phyloP scores from a whole-genome alignment of 2,113 vertebrate species.

The Nanger granti region DNA sequence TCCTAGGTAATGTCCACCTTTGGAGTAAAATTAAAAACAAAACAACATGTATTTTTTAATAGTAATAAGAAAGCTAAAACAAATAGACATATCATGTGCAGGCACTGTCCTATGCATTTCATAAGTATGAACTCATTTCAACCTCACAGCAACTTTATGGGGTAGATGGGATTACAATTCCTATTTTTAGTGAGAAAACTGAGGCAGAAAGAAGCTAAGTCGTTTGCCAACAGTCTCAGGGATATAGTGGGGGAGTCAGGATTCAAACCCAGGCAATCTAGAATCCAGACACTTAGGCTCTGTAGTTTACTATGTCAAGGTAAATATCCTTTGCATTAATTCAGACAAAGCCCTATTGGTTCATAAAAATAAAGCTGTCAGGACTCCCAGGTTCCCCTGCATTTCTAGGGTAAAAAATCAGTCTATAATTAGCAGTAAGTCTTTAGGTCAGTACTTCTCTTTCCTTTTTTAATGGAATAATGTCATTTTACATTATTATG shows the following conservation, averaged over 20 bases:
- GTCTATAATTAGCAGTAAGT: not conserved
- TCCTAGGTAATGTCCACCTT: not conserved
- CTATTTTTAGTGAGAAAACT: not conserved
- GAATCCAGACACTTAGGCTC: not conserved
- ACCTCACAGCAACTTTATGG: not conserved
- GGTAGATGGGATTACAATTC: not conserved
- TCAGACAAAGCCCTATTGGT: not conserved
- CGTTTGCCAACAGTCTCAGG: not conserved
- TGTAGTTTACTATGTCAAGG: not conserved
- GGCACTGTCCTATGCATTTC: not conserved
- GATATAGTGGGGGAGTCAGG: not conserved
- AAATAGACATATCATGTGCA: not conserved
- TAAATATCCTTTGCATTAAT: not conserved
- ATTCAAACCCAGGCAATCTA: not conserved
- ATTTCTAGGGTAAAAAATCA: not conserved
- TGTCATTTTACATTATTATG: conserved; percentile 37
- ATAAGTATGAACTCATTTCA: not conserved
- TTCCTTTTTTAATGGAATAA: not conserved
- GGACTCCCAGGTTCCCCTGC: not conserved
- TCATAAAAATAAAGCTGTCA: not conserved
- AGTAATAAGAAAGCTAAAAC: not conserved
- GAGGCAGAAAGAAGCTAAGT: not conserved
- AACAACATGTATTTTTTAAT: not conserved
- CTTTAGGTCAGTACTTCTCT: not conserved
- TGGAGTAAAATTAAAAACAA: not conserved